Evolutionary conservation across 2,113 vertebrate genomes (phyloP), one percentile per base, ranked within the genome.

Genomic region (Colossoma macropomum): DNA sequence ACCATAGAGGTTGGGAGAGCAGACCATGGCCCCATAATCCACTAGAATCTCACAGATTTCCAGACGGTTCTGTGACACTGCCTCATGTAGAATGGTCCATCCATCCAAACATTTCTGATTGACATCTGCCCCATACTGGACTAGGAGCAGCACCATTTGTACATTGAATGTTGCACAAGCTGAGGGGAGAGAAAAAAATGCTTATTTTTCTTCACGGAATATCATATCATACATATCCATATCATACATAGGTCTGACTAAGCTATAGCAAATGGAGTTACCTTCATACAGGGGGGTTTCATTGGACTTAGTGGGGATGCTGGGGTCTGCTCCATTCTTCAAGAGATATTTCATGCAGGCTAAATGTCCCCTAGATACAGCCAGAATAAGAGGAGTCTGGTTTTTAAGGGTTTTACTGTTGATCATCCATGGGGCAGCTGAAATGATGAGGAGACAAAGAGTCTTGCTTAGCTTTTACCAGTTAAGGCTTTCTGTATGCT

Each of bases 211-310:
- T 93, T 7, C 23, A 45, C 34, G 25, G 21, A 71, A 45, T 45
- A n/a, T 41, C 21, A 41, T 41, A 19, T 70, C n/a, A 23, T 41
- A 91, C 30, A 83, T 87, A 86, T 17, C 1, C 3, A 17, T 54
- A 54, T 96, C 95, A 63, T 13, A 23, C 21, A 8, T 96, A 97
- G 25, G 96, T 96, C 96, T 88, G 32, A 69, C 38, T 45, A 45
- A 45, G 10, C 21, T 23, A 45, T 41, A 45, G 7, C 19, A 12
- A 38, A 25, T 7, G 23, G 38, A 52, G 12, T 80, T n/a, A 97
- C 96, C 97, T 94, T 95, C 93, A 82, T 96, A 97, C 10, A 98
- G 94, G 0, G 96, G 95, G 0, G 96, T 97, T 66, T 97, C 96
- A 52, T 92, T 90, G 77, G 91, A 80, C 69, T 93, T 95, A 89